These are phyloP conservation scores for Hemaris fuciformis DNA, from an alignment of 2,888 invertebrate species.

Conservation along the genomic window DNA sequence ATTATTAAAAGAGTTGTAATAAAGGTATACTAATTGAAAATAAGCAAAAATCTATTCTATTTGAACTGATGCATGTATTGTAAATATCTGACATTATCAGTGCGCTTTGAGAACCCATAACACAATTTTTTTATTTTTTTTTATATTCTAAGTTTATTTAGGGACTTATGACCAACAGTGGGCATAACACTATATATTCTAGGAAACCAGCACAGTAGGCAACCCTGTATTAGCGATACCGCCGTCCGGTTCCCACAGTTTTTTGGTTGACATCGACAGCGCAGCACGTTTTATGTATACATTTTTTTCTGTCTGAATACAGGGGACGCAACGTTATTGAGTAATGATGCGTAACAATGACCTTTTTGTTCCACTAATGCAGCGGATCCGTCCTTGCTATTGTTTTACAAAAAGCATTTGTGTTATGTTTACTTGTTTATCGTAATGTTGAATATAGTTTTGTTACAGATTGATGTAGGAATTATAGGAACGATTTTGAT, in stretches of 20 bases:
- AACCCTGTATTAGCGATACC: not conserved
- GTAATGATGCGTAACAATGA: conserved; percentile 62
- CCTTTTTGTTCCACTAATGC: conserved; percentile 50
- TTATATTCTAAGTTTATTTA: too few species aligned
- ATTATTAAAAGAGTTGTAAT: too few species aligned
- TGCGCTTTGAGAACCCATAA: too few species aligned
- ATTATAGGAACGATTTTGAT: too few species aligned
- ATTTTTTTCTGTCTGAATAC: conserved; percentile 35
- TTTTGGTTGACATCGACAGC: not conserved
- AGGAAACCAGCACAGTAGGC: too few species aligned
- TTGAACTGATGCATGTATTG: too few species aligned
- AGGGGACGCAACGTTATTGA: conserved; percentile 42
- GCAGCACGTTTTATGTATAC: not conserved
- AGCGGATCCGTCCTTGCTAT: conserved; percentile 44
- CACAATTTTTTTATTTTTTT: too few species aligned
- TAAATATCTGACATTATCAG: too few species aligned
- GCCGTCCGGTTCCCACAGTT: not conserved
- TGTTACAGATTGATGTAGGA: too few species aligned
- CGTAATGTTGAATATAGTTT: conserved; percentile 9
- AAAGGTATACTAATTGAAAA: too few species aligned
- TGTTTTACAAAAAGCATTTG: conserved; percentile 38
- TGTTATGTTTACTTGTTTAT: conserved; percentile 24
- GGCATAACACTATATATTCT: not conserved
- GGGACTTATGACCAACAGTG: too few species aligned
- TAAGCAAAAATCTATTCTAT: too few species aligned